These are phyloP conservation scores for Anoplophora glabripennis DNA, from an alignment of 1,140 invertebrate genomes.

Conservation along the genomic window DNA sequence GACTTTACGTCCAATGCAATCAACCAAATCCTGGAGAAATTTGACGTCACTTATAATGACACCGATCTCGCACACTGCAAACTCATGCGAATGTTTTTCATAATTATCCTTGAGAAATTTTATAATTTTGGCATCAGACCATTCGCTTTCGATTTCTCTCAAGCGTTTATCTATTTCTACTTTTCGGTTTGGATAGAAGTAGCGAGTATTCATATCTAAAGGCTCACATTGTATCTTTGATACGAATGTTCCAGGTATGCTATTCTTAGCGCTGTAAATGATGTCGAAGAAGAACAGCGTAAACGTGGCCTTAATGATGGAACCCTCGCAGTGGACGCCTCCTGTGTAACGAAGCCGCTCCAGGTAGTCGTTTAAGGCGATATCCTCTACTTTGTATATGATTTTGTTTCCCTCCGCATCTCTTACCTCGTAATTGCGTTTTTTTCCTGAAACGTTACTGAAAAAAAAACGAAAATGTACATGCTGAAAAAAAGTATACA, in stretches of 20 bases:
- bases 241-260: slow-evolving; percentile 35
- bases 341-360: slow-evolving; percentile 25
- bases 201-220: slow-evolving; percentile 34
- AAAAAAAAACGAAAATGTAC: slow-evolving; percentile 11
- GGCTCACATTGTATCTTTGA: slow-evolving; percentile 34
- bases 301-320: slow-evolving; percentile 29
- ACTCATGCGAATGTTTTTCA: slow-evolving; percentile 24
- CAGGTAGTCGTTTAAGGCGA: slow-evolving; percentile 34
- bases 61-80: background rate
- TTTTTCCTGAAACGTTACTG: slow-evolving; percentile 24
- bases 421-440: slow-evolving; percentile 22
- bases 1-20: slow-evolving; percentile 32
- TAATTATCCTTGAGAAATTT: slow-evolving; percentile 24
- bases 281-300: slow-evolving; percentile 43
- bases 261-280: slow-evolving; percentile 31
- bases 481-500: too few species aligned
- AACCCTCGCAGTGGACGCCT: slow-evolving; percentile 39
- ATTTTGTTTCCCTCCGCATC: slow-evolving; percentile 19
- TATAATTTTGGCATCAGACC: slow-evolving; percentile 24
- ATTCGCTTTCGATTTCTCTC: slow-evolving; percentile 27
- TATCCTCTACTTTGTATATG: slow-evolving; percentile 31
- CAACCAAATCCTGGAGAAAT: slow-evolving; percentile 22
- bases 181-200: slow-evolving; percentile 42
- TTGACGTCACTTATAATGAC: slow-evolving; percentile 18
- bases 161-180: slow-evolving; percentile 35